Evolutionary conservation across 92 coral and sea anemone genomes (phyloP), one percentile per base, ranked within the genome.

Genomic region (Palythoa grandis): DNA sequence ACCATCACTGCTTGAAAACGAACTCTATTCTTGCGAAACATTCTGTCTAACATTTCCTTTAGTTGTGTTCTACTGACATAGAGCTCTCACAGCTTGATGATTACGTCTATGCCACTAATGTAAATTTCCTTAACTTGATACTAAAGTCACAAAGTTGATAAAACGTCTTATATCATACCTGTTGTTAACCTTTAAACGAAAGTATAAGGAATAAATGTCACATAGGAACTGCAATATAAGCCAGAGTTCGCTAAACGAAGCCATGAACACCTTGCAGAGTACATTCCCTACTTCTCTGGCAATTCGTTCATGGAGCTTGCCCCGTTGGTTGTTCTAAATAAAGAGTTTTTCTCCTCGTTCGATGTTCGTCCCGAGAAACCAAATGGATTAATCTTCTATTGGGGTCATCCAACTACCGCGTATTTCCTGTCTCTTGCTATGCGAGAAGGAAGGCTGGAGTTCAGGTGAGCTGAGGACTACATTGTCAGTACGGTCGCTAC

Each of bases 251-350:
- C 43, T 69, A 29, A 69, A 29, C 74, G 7, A 9, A 29, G 19
- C 74, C 47, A 17, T 40, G 23, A 29, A 17, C 10, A 19, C 23
- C 38, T 79, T 20, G 35, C 37, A 79, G 84, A 24, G 19, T 79
- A 20, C 23, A n/a, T 61, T 22, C 84, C 84, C 2, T 79, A 60
- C 84, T 58, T 79, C 35, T 79, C 84, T 63, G 84, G 72, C 19
- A 79, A 79, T 63, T 79, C 84, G n/a, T 79, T 79, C 23, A 66
- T 79, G 84, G 72, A 79, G 57, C 54, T 60, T 79, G 56, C 37
- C 39, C 20, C 84, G 16, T 35, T 79, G 57, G 57, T 60, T 3
- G 84, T 79, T 14, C 70, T 61, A 10, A 37, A 39, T 8, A 53
- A 43, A 11, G 72, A 79, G 37, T 79, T 79, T 47, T 79, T 60